phyloP scores from a whole-genome alignment of 1,140 invertebrate species.

The Lethrus apterus region DNA sequence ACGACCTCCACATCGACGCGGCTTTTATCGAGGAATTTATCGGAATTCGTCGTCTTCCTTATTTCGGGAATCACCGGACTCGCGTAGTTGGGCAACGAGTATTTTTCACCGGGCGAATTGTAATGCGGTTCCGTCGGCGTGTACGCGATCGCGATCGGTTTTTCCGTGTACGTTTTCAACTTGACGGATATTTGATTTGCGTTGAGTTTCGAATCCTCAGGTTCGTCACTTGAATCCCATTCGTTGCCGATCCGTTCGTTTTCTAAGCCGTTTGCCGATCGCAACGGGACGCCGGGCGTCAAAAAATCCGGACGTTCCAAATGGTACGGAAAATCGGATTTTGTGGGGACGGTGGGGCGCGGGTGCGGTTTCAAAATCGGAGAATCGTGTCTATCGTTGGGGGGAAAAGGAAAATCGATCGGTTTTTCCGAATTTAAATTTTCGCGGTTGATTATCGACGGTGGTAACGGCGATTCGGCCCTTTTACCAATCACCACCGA shows the following conservation, averaged over 20 bases:
- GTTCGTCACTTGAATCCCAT: constrained; percentile 35
- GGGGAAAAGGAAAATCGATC: constrained; percentile 37
- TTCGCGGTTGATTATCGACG: constrained; percentile 38
- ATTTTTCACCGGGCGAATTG: constrained; percentile 26
- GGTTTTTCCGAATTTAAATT: constrained; percentile 28
- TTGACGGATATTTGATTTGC: constrained; percentile 37
- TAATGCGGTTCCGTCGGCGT: constrained; percentile 43
- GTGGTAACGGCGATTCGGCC: constrained; percentile 49
- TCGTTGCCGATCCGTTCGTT: constrained; percentile 29
- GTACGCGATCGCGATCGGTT: constrained; percentile 47
- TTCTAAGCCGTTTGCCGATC: constrained; percentile 34
- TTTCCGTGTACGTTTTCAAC: constrained; percentile 41
- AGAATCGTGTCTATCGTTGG: constrained; percentile 43
- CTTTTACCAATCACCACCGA: constrained; percentile 50
- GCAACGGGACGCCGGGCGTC: constrained; percentile 36
- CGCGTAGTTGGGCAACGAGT: constrained; percentile 40
- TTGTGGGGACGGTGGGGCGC: constrained; percentile 37
- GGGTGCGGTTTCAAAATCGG: constrained; percentile 44
- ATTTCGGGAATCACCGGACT: constrained; percentile 44
- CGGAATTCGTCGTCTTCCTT: constrained; percentile 22
- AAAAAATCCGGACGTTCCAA: constrained; percentile 50
- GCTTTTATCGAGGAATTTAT: constrained; percentile 8
- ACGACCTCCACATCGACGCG: constrained; percentile 7
- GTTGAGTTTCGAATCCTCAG: constrained; percentile 26
- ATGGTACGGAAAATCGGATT: constrained; percentile 54